Base-by-base conservation (phyloP, 2,113 vertebrate genomes). In the Heptranchias perlo region DNA sequence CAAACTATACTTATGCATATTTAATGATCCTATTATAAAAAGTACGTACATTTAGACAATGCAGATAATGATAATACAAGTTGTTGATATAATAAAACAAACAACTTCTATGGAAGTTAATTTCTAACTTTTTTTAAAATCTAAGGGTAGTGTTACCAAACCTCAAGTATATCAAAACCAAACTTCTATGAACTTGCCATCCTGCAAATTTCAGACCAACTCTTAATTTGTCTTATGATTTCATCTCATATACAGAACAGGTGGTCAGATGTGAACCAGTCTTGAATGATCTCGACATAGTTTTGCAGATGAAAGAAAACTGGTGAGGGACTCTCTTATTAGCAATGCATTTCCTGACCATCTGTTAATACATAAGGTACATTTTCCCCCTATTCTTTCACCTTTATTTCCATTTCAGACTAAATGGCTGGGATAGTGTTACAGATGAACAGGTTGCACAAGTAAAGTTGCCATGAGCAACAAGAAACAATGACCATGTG, bases 271-370 rank as follows among this genome's bases (percentile, higher is more conserved):
- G 39, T 82, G 78, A 82, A 82, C 78, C 69, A 82, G 39, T 47
- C n/a, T 82, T 44, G 78, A 47, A 82, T 82, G 39, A 82, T 82
- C 39, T 82, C 39, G 47, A 44, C n/a, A 44, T 44, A 16, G 39
- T 82, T 82, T 82, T 82, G 47, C 78, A 47, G 78, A 82, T 82
- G 78, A 82, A 39, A 82, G 78, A 39, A 82, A 82, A n/a, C 39
- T 44, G 78, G 78, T 39, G 16, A 6, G 16, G 78, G 16, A 82
- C 18, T 82, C 78, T 82, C 78, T 82, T 39, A 82, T 82, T 82
- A 82, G 39, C 78, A 82, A 78, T 78, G 76, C 76, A 78, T 78
- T n/a, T 78, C 76, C n/a, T 82, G 78, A 21, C 78, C 78, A 44
- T 82, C 78, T 82, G 78, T 44, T 82, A 82, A 82, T 6, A 82